Conservation (phyloP, 30 jellyfish, hydroid and myxozoan genomes). For the Turritopsis dohrnii region DNA sequence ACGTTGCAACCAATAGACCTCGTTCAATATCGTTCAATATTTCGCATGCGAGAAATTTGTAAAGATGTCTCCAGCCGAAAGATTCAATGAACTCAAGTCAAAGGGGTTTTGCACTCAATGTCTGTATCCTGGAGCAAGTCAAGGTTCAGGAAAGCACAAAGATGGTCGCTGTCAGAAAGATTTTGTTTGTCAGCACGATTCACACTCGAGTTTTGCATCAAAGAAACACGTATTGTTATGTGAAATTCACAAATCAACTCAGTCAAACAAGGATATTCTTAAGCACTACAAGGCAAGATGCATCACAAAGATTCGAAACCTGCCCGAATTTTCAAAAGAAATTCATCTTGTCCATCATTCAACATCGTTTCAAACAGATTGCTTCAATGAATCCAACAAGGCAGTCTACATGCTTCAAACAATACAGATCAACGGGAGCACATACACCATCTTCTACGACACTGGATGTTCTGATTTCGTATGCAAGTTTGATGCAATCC, state of each 20-base stretch:
- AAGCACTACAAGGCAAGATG: constrained; percentile 20
- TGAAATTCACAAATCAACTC: neutral
- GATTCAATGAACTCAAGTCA: neutral
- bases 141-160: neutral
- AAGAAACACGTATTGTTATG: neutral
- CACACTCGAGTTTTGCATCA: neutral
- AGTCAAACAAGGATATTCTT: constrained; percentile 14
- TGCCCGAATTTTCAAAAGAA: neutral
- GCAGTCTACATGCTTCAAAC: constrained; percentile 28
- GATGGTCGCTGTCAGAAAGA: too few species aligned
- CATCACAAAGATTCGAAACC: neutral
- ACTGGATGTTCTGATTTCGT: constrained; percentile 23
- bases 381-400: neutral
- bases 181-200: constrained; percentile 1
- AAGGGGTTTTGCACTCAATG: neutral
- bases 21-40: neutral
- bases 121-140: neutral
- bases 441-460: constrained; percentile 11
- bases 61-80: too few species aligned
- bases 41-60: constrained; percentile 3
- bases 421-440: constrained; percentile 2
- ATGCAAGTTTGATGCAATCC: neutral
- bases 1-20: neutral
- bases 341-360: neutral
- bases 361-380: neutral